Percentiles rank a stretch among this genome's conserved stretches.
These are phyloP conservation scores for Holacanthella duospinosa DNA, from an alignment of 2,888 invertebrate species.

Conservation along the genomic window DNA sequence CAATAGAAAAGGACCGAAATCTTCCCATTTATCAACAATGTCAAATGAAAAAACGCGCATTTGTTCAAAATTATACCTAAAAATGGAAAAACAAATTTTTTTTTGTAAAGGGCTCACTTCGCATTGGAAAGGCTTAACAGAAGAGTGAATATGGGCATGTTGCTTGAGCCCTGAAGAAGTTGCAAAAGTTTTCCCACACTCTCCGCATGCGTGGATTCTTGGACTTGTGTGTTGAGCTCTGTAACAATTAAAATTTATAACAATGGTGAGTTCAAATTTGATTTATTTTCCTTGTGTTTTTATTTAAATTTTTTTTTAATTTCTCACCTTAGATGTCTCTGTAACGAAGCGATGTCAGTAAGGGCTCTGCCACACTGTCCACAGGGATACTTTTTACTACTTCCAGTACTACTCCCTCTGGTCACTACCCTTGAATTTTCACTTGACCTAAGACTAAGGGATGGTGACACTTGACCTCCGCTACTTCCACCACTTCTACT, in stretches of 20 bases:
- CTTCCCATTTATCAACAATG: background rate
- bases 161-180: conserved; percentile 97
- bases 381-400: conserved; percentile 34
- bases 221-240: conserved; percentile 91
- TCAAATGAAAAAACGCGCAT: too few relatives aligned
- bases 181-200: conserved; percentile 97
- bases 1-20: too few relatives aligned
- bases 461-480: background rate
- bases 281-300: too few relatives aligned
- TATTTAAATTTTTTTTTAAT: background rate
- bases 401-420: background rate
- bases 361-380: conserved; percentile 35
- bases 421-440: background rate
- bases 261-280: background rate
- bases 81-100: too few relatives aligned
- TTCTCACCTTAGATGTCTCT: conserved; percentile 37
- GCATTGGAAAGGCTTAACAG: conserved; percentile 94
- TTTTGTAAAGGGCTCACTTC: too few relatives aligned
- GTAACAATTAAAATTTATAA: conserved; percentile 41
- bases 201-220: conserved; percentile 90
- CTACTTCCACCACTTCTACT: background rate
- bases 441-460: background rate
- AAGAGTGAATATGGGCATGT: conserved; percentile 97
- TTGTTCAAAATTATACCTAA: too few relatives aligned
- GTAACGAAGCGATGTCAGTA: conserved; percentile 35